Conservation (phyloP, 2,888 invertebrate species). For the Buathra laborator region DNA sequence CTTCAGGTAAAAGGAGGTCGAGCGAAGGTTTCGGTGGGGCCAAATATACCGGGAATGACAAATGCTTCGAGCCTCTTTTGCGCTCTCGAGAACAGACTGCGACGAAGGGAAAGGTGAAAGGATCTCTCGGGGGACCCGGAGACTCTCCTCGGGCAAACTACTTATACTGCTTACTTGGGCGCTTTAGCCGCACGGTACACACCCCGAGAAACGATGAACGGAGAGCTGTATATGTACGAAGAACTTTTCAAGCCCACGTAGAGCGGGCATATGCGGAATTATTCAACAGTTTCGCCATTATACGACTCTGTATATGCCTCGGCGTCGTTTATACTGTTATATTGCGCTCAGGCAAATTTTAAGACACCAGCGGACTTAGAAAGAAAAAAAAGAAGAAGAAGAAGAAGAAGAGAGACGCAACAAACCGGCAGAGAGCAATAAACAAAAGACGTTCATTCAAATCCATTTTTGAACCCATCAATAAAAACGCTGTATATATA, state of each 20-base stretch:
- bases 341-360: conserved; percentile 46
- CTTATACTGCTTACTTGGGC: conserved; percentile 49
- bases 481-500: conserved; percentile 23
- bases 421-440: conserved; percentile 23
- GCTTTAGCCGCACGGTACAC: conserved; percentile 18
- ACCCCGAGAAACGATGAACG: conserved; percentile 29
- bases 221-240: conserved; percentile 2
- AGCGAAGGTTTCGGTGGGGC: conserved; percentile 73
- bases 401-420: not conserved
- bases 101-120: conserved; percentile 82
- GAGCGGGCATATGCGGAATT: conserved; percentile 50
- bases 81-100: conserved; percentile 66
- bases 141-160: conserved; percentile 42
- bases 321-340: conserved; percentile 35
- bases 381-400: not conserved
- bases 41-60: conserved; percentile 81
- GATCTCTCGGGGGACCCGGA: conserved; percentile 66
- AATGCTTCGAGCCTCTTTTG: conserved; percentile 73
- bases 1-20: conserved; percentile 82
- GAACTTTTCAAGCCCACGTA: conserved; percentile 38
- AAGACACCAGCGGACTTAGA: conserved; percentile 14
- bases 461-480: conserved; percentile 18
- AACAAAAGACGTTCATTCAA: not conserved
- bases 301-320: conserved; percentile 30
- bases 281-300: conserved; percentile 63